Conservation (phyloP, 1,140 invertebrate genomes). For the Metopolophium dirhodum region DNA sequence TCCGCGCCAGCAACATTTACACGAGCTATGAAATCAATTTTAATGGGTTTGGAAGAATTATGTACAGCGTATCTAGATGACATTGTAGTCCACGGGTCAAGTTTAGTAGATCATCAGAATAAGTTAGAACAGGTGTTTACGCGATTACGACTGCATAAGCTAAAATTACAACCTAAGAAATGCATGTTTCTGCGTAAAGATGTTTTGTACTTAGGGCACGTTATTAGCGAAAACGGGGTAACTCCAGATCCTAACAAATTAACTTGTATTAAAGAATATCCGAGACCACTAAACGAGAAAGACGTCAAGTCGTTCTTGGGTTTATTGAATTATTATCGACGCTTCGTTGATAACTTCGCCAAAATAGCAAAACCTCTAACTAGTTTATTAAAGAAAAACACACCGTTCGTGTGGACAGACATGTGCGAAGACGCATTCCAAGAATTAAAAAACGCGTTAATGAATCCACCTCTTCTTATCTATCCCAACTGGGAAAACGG, state of each 20-base stretch:
- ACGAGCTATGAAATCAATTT: no score
- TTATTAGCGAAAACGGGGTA: slow-evolving; percentile 62
- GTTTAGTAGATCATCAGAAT: slow-evolving; percentile 53
- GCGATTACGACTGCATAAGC: slow-evolving; percentile 1
- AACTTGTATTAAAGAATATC: slow-evolving; percentile 61
- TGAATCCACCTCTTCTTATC: slow-evolving; percentile 60
- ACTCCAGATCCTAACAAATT: slow-evolving; percentile 62
- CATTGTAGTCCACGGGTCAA: neutral
- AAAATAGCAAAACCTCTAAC: slow-evolving; percentile 61
- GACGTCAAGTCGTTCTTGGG: slow-evolving; percentile 63
- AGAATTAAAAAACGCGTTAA: slow-evolving; percentile 61
- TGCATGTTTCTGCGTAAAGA: slow-evolving; percentile 60
- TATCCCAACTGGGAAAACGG: slow-evolving; percentile 58
- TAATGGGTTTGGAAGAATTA: neutral
- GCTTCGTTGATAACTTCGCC: slow-evolving; percentile 61
- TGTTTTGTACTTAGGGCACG: slow-evolving; percentile 63
- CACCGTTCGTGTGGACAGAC: neutral
- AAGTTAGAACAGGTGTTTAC: slow-evolving; percentile 47
- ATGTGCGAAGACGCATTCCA: neutral
- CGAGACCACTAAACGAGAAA: slow-evolving; percentile 60
- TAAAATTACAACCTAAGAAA: slow-evolving; percentile 59
- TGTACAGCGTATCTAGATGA: neutral
- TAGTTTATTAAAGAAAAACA: slow-evolving; percentile 58
- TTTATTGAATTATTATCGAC: slow-evolving; percentile 62
- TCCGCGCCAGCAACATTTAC: slow-evolving; percentile 61